These are phyloP conservation scores for Phylloscopus trochiloides DNA, from an alignment of 2,113 vertebrate species.

Conservation along the genomic window DNA sequence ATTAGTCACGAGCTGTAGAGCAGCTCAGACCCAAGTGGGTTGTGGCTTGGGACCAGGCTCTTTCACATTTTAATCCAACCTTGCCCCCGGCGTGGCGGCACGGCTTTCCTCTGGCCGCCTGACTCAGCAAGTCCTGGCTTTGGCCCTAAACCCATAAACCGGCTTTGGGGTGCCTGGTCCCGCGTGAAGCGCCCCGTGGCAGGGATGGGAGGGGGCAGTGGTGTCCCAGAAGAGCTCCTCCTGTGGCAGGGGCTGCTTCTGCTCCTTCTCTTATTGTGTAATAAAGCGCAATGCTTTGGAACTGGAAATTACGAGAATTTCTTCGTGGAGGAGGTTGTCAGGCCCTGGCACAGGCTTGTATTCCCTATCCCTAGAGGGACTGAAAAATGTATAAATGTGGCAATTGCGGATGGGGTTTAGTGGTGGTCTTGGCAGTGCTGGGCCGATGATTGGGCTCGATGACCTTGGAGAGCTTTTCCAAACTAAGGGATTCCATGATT, in stretches of 20 bases:
- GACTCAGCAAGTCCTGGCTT: not conserved
- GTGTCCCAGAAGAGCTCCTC: not conserved
- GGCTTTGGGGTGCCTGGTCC: not conserved
- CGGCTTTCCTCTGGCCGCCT: not conserved
- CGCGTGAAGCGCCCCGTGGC: fast-evolving
- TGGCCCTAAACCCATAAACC: not conserved
- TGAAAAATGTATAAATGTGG: not conserved
- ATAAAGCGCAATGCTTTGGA: not conserved
- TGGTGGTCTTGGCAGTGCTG: not conserved
- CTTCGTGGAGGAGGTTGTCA: not conserved
- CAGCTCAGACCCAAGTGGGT: not conserved
- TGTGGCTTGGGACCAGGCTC: not conserved
- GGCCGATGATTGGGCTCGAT: fast-evolving
- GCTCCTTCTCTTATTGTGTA: not conserved
- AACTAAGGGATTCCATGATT: fast-evolving
- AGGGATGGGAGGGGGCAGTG: not conserved
- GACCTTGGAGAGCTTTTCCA: not conserved
- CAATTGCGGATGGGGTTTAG: not conserved
- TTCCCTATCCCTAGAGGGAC: not conserved
- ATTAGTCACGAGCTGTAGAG: not conserved
- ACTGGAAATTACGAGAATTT: not conserved
- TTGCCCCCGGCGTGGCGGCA: not conserved
- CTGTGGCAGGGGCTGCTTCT: not conserved
- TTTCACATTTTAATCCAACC: slow-evolving; percentile 34
- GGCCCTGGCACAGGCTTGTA: not conserved